Percentiles rank a stretch among this genome's conserved stretches.
Evolutionary conservation across 2,797 vertebrate species (phyloP).

Genomic region (Dryobates pubescens): DNA sequence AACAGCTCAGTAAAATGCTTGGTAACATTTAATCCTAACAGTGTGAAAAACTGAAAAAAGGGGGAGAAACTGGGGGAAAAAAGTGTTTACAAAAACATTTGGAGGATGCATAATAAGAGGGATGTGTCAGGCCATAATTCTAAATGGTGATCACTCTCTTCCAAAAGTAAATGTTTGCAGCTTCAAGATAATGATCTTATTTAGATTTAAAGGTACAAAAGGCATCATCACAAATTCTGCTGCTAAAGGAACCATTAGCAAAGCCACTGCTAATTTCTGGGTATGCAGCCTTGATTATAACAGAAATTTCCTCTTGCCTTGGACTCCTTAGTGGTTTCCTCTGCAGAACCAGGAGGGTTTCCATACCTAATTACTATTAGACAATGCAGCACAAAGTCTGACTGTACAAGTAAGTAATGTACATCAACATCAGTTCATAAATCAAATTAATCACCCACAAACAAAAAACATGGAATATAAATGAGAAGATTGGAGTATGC

Average conservation of each 20-base stretch:
- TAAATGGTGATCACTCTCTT: not conserved
- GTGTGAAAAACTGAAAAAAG: not conserved
- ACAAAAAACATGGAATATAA: not conserved
- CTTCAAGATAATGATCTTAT: not conserved
- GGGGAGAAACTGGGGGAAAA: not conserved
- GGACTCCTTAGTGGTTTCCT: not conserved
- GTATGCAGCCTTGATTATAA: not conserved
- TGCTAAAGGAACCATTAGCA: not conserved
- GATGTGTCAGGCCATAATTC: not conserved
- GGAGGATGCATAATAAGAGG: not conserved
- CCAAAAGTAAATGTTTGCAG: not conserved
- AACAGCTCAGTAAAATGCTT: not conserved
- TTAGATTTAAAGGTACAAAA: not conserved
- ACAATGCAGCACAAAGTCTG: not conserved
- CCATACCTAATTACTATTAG: not conserved
- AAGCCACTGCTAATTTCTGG: not conserved
- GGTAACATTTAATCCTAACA: not conserved
- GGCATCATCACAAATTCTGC: not conserved
- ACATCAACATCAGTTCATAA: not conserved
- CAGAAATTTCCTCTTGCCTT: not conserved
- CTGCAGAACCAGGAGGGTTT: not conserved
- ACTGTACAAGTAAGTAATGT: not conserved
- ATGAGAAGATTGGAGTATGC: not conserved
- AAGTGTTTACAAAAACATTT: not conserved
- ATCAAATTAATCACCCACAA: not conserved